These are phyloP conservation scores for Cerceris ruficornis DNA, from an alignment of 2,888 invertebrate genomes.

Conservation along the genomic window DNA sequence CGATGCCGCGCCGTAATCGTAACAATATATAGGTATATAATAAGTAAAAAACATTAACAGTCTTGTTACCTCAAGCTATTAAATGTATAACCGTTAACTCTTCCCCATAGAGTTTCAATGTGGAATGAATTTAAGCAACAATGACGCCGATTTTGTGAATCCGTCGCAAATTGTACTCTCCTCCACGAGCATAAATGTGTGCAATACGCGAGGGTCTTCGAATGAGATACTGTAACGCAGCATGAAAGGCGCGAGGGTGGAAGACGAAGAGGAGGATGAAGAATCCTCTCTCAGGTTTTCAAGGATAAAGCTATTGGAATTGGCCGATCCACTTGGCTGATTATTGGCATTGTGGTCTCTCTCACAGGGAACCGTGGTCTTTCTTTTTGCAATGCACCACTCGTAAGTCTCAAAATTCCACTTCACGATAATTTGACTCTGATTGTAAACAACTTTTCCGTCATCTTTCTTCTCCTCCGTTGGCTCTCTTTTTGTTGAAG, in stretches of 20 bases:
- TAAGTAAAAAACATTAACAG: not conserved
- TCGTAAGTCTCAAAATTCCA: not conserved
- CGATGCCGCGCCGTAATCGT: no score
- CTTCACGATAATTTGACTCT: not conserved
- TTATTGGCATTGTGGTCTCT: slow-evolving; percentile 78
- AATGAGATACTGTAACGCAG: slow-evolving; percentile 45
- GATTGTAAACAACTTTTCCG: not conserved
- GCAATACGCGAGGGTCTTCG: slow-evolving; percentile 34
- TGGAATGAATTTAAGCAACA: slow-evolving; percentile 33
- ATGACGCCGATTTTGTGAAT: slow-evolving; percentile 50
- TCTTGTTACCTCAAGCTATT: not conserved
- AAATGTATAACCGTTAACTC: not conserved
- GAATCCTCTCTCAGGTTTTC: slow-evolving; percentile 42
- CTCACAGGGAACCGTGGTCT: slow-evolving; percentile 53
- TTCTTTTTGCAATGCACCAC: not conserved
- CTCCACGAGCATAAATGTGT: slow-evolving; percentile 54
- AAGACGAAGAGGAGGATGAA: slow-evolving; percentile 11
- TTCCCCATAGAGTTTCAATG: slow-evolving; percentile 5
- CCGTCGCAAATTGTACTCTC: slow-evolving; percentile 57
- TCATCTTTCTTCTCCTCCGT: not conserved
- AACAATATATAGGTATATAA: no score
- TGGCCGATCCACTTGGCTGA: slow-evolving; percentile 75
- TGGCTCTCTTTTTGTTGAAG: no score
- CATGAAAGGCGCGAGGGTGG: slow-evolving; percentile 43
- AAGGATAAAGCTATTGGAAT: slow-evolving; percentile 73